These are phyloP conservation scores for Gonocerus acuteangulatus DNA, from an alignment of 2,888 invertebrate species.

Conservation along the genomic window DNA sequence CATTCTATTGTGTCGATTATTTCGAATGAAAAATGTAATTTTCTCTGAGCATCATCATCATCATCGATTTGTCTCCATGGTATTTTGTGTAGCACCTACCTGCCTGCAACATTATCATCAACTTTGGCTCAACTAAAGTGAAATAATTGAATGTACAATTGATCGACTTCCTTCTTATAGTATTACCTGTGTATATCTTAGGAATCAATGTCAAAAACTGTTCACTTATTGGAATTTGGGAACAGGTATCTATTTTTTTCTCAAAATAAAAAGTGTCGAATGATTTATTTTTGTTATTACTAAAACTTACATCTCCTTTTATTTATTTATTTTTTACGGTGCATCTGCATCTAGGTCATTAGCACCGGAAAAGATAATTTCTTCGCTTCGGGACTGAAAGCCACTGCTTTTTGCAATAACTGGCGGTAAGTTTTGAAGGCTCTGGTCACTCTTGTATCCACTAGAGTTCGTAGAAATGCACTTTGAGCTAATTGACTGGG, in stretches of 20 bases:
- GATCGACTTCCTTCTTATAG: conserved; percentile 22
- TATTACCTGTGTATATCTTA: conserved; percentile 19
- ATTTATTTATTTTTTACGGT: too few relatives aligned
- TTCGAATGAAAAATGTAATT: conserved; percentile 3
- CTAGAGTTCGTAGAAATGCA: too few relatives aligned
- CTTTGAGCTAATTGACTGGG: too few relatives aligned
- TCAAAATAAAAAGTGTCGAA: conserved; percentile 25
- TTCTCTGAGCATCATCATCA: background rate
- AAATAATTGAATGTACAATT: conserved; percentile 12
- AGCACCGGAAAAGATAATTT: too few relatives aligned
- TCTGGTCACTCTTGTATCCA: too few relatives aligned
- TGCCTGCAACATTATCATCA: conserved; percentile 22
- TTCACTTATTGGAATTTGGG: conserved; percentile 25
- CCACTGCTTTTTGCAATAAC: too few relatives aligned
- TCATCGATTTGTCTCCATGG: conserved; percentile 7
- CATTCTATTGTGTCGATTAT: conserved; percentile 7
- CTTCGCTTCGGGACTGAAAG: too few relatives aligned
- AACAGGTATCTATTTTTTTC: conserved; percentile 27
- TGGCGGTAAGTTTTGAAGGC: too few relatives aligned
- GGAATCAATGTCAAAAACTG: conserved; percentile 20
- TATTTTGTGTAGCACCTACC: conserved; percentile 23
- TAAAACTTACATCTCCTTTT: too few relatives aligned
- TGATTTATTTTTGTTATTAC: conserved; percentile 9
- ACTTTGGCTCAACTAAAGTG: conserved; percentile 16
- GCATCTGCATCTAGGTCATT: too few relatives aligned